Evolutionary conservation across 2,888 invertebrate genomes (phyloP).

Genomic region (Neocrepidodera transversa): DNA sequence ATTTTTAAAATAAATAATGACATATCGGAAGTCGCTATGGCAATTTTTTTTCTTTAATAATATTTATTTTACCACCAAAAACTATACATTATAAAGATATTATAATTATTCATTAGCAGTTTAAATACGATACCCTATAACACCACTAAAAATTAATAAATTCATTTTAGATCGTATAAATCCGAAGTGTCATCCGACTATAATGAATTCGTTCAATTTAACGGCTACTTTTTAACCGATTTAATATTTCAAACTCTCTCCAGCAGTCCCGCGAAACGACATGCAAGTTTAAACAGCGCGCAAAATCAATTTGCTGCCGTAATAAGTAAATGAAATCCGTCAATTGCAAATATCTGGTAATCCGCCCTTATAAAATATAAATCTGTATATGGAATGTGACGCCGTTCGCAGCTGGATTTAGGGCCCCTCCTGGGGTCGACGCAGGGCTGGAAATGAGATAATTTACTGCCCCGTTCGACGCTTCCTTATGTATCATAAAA

Average conservation of each 20-base stretch:
- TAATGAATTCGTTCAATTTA: constrained; percentile 36
- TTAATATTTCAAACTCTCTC: constrained; percentile 33
- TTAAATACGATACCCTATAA: neutral
- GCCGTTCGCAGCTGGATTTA: constrained; percentile 52
- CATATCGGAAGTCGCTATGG: no score
- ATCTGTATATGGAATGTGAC: constrained; percentile 55
- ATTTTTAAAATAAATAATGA: no score
- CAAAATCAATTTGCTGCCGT: constrained; percentile 48
- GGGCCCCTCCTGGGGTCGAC: constrained; percentile 26
- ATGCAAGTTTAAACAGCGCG: constrained; percentile 40
- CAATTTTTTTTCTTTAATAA: no score
- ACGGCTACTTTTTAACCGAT: constrained; percentile 30
- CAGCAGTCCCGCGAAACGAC: constrained; percentile 33
- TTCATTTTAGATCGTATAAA: constrained; percentile 12
- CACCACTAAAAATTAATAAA: constrained; percentile 11
- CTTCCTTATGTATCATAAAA: constrained; percentile 5
- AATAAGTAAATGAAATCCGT: constrained; percentile 51
- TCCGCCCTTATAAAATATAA: constrained; percentile 54
- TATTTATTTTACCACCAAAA: neutral
- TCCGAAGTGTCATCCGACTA: constrained; percentile 15
- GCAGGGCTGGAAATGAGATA: constrained; percentile 25
- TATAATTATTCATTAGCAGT: neutral
- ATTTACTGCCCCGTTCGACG: neutral
- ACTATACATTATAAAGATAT: neutral
- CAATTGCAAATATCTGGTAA: constrained; percentile 54